Base-by-base conservation (phyloP, 2,797 vertebrate species). In the Glyptemys insculpta region DNA sequence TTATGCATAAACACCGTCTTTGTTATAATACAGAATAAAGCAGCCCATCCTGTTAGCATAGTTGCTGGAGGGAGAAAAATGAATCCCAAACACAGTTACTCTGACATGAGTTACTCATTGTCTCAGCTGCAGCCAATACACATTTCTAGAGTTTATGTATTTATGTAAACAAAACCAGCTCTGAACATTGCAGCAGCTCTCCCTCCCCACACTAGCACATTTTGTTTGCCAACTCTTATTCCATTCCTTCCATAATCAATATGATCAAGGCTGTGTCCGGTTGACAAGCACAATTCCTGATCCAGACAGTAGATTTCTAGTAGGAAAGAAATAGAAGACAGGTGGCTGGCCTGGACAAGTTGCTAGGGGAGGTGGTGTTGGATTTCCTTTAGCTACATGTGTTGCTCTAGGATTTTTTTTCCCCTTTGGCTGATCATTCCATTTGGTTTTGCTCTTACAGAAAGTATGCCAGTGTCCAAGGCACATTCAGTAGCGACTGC, bases 401-500 rank as follows among this genome's bases (percentile, higher is more conserved):
- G 9, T 59, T 54, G 57, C 56, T 50, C 31, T 49, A 78, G 15
- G 18, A 1, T 86, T 11, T 23, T 29, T 19, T 89, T 44, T 37
- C 54, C 5, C 49, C 31, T 5, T 65, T 25, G 76, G 49, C 74
- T 81, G 53, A 85, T n/a, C 12, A 31, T 0, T 1, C 19, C 78
- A 1, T 11, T 6, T 5, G 72, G 1, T 95, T 94, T 84, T 94
- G 49, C 52, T 41, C 85, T 87, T 85, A 2, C 74, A 98, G 98
- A 96, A 95, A 97, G 74, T 47, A 14, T 19, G 0, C 87, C 54
- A 0, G 95, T 96, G 44, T 2, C 95, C 23, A 96, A 97, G 83
- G 4, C 94, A 50, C 87, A 82, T 47, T 89, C 96, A 11, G 96
- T 88, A 29, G 87, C 89, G 29, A 79, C 96, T 90, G 81, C 97